Evolutionary conservation across 2,797 vertebrate genomes (phyloP), one percentile per base, ranked within the genome.

Genomic region (Cyclopterus lumpus): DNA sequence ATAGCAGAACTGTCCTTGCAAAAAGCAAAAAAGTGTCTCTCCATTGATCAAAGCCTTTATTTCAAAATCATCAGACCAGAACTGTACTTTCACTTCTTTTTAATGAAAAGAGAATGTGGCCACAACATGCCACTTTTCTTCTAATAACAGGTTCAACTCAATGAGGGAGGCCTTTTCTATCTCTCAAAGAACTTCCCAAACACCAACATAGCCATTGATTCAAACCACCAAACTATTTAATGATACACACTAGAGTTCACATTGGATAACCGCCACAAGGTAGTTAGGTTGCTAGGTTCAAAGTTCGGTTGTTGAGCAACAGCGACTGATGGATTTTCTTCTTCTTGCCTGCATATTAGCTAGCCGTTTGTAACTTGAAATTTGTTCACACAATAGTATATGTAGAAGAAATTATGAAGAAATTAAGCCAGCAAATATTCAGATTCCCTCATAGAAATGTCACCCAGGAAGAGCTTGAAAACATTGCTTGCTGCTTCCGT

Each of bases 31-130:
- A 73, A 60, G 70, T 60, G 48, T 5, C 53, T 72, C n/a, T 65
- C 28, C 11, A 18, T 68, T 71, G 60, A 73, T 80, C 68, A 80
- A 67, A 81, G 44, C 67, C 22, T 48, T 69, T 42, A 82, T 79
- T 79, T 80, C 77, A 26, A 83, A 85, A 79, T 75, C 58, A 71
- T 80, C 34, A 59, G 72, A n/a, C 44, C 67, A 63, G 79, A 85
- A 48, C 69, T 46, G 57, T 74, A 55, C 46, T 83, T 81, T 81
- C 15, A 38, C 49, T 79, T 42, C 28, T 44, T 55, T 66, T 28
- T 54, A 70, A 76, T 67, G 26, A 71, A 71, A 79, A 51, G 10
- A 69, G 63, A 85, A 63, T 36, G 34, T 28, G 63, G 36, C 32
- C 65, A 54, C 32, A 74, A 44, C 36, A 59, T 49, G 20, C 48